phyloP scores from a whole-genome alignment of 2,113 vertebrate genomes.

The Xenopus borealis region DNA sequence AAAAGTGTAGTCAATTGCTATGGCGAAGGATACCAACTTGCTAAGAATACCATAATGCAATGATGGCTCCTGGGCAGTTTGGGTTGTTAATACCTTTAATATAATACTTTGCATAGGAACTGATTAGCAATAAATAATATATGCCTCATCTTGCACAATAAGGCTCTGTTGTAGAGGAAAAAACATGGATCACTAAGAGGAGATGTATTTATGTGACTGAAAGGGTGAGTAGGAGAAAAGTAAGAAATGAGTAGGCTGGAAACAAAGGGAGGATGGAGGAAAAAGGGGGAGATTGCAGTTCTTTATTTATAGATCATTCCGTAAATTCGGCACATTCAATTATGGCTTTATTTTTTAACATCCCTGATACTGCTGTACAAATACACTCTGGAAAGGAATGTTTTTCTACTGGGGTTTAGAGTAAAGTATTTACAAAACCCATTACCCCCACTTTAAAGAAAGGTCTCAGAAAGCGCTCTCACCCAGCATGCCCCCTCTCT shows the following conservation, averaged over 20 bases:
- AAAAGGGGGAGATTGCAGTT: neutral
- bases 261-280: neutral
- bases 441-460: neutral
- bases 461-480: neutral
- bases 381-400: neutral
- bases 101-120: conserved; percentile 50
- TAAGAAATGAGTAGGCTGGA: neutral
- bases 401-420: neutral
- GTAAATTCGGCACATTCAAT: conserved; percentile 7
- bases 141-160: neutral
- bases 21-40: too few species aligned
- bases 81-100: conserved; percentile 25
- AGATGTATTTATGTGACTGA: too few species aligned
- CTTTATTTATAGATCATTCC: conserved; percentile 2
- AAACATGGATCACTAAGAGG: too few species aligned
- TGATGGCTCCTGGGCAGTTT: neutral
- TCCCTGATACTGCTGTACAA: neutral
- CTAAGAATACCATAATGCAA: neutral
- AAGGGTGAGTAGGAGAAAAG: too few species aligned
- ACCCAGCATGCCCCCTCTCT: neutral
- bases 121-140: conserved; percentile 38
- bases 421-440: neutral
- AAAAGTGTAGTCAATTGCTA: too few species aligned
- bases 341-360: conserved; percentile 25
- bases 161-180: neutral